Evolutionary conservation across 2,888 invertebrate species (phyloP), one percentile per base, ranked within the genome.

Genomic region (Nemotelus pantherinus): DNA sequence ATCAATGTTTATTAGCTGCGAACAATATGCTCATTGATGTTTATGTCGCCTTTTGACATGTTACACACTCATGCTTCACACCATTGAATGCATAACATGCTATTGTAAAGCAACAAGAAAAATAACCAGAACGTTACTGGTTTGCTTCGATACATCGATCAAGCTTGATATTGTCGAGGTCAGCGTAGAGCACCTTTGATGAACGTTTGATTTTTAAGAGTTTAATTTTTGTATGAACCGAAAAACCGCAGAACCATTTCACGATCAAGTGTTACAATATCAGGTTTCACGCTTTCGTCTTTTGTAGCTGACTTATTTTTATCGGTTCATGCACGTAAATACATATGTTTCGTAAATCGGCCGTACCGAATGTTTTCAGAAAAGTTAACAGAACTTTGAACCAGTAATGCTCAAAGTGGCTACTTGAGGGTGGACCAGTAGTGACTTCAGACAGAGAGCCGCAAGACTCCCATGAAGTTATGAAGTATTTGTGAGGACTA

Each of bases 241-340:
- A 63, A 74, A 72, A 74, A 74, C 74, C 74, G 74, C 74, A 74
- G 63, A 63, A 63, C 63, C 48, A 74, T 74, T 63, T 63, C 60
- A 63, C 74, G 74, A 60, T 74, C 74, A 60, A 63, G 74, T 74
- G 60, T 74, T 74, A 74, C 63, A 74, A 74, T 60, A 63, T 74
- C 74, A 74, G 74, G 74, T 74, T 74, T 63, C 60, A 63, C 74
- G 63, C 74, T 74, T 74, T 50, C 60, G 63, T 74, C 74, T 74
- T 74, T 74, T 74, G 60, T 74, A 60, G 60, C 63, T 45, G n/a
- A n/a, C n/a, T 25, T 25, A 25, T 25, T 25, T 25, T 25, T 25
- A 25, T 25, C 25, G 25, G 25, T 1, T 25, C 25, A 25, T 25
- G 25, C 25, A 25, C 25, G 25, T 25, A 25, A 25, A 25, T 25